Percentiles rank a stretch among this genome's conserved stretches.
These are phyloP conservation scores for Oligia fasciuncula DNA, from an alignment of 2,888 invertebrate species.

Conservation along the genomic window DNA sequence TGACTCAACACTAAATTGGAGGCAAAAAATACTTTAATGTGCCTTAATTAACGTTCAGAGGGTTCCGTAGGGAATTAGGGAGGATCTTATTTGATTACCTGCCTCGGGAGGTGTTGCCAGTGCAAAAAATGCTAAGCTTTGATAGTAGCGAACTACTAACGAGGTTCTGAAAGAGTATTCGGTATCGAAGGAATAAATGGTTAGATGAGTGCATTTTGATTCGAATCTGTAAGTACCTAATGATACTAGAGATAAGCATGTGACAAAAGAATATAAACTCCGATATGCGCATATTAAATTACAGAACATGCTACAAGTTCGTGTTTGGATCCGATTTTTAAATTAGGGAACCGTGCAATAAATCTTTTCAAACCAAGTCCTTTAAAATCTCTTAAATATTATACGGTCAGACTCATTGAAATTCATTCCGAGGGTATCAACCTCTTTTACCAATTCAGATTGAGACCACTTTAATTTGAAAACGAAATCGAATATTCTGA, in stretches of 20 bases:
- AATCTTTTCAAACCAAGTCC: constrained; percentile 1
- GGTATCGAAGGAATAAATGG: neutral
- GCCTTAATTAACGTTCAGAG: constrained; percentile 50
- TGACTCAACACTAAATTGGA: constrained; percentile 47
- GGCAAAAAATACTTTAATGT: constrained; percentile 54
- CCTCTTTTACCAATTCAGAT: constrained; percentile 32
- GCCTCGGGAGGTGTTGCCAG: constrained; percentile 57
- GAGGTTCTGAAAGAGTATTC: constrained; percentile 51
- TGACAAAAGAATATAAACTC: neutral
- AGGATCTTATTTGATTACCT: constrained; percentile 57
- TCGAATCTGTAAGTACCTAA: neutral
- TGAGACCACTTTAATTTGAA: constrained; percentile 17
- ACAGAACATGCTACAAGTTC: neutral
- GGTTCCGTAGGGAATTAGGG: constrained; percentile 52
- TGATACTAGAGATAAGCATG: neutral
- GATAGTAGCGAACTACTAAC: constrained; percentile 59
- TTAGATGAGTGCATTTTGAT: neutral
- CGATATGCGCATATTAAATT: neutral
- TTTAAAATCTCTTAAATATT: constrained; percentile 23
- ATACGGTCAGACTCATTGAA: constrained; percentile 4
- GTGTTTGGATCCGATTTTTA: neutral
- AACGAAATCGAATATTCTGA: constrained; percentile 22
- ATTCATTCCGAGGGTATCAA: constrained; percentile 38
- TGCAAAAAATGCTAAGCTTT: constrained; percentile 43
- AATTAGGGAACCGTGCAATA: neutral